Evolutionary conservation across 2,113 vertebrate genomes (phyloP), one percentile per base, ranked within the genome.

Genomic region (Prochilodus magdalenae): DNA sequence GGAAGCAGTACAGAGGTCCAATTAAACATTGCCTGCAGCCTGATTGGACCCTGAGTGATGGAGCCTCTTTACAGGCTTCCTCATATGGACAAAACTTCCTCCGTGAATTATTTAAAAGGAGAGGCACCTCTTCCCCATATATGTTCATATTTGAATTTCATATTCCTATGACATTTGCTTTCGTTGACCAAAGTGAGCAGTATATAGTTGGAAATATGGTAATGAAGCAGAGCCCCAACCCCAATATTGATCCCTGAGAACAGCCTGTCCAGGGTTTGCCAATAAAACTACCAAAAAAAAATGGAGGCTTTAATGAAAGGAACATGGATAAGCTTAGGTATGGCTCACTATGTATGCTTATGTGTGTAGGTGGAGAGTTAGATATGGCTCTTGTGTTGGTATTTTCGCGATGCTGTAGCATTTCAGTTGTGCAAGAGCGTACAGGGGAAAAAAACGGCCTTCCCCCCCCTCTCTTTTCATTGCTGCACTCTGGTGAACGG

Each of bases 11-110:
- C 85, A 87, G 88, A 89, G 90, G 83, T 91, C 92, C 92, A 93
- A 94, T 94, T 93, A 94, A 94, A 92, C 85, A 86, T 85, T 85
- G 90, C 91, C 92, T 87, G 91, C 87, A 92, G 92, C 91, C 89
- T 88, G 83, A 88, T 85, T 81, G 81, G 87, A 76, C 85, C 80
- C 83, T 89, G 90, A 92, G 84, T 69, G 87, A 85, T 84, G 77
- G 79, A 88, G 82, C 73, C 69, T 12, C 51, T 60, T 80, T 86
- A 87, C 49, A 63, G 18, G 79, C 83, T 89, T 87, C 88, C 85
- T 86, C 87, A 76, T 89, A 85, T 20, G 69, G 83, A 88, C 84
- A 78, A 88, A 88, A 88, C 88, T 88, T 88, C 89, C 87, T 90
- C 89, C 89, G 89, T 85, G 88, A 88, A 90, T 90, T 87, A 49